Base-by-base conservation (phyloP, 2,113 vertebrate genomes). In the Microcebus lehilahytsara region DNA sequence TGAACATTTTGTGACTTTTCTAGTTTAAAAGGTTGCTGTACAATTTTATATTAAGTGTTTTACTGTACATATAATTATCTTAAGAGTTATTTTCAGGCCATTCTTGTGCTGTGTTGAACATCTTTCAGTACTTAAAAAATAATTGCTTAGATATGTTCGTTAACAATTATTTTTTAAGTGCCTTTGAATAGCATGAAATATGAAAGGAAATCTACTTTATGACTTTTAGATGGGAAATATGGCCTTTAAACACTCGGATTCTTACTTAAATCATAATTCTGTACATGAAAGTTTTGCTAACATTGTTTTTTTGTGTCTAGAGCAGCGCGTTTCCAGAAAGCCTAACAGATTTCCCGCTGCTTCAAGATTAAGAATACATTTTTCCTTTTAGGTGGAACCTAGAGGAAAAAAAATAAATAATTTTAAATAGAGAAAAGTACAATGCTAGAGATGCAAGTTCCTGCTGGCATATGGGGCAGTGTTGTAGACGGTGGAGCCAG, bases 11-110 rank as follows among this genome's bases (percentile, higher is more conserved):
- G 51, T 98, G 86, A 94, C 71, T 98, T 91, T 89, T 93, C 96
- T 97, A 71, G 95, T 98, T 97, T 97, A 96, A 97, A 98, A 97
- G 84, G 94, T 98, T 97, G 84, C 91, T 71, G 46, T 94, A 96
- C 75, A 90, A 92, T 97, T 92, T 97, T 97, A 95, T 98, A 96
- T 97, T 98, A 98, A 98, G 89, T 98, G 97, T 98, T 98, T 97
- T 92, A 98, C 78, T 95, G 92, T 97, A 90, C 97, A 95, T 97
- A 96, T 97, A 98, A 98, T 98, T 98, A 98, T 95, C 92, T 95
- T 89, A 97, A 98, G 96, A 96, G 81, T 98, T 98, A 96, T 98
- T 98, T 98, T 98, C 97, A 98, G 98, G 94, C 89, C 93, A 72
- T 96, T 98, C 81, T 97, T 98, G 72, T 88, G 77, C 96, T 93